phyloP scores from a whole-genome alignment of 2,113 vertebrate genomes.

The Pelusios castaneus region DNA sequence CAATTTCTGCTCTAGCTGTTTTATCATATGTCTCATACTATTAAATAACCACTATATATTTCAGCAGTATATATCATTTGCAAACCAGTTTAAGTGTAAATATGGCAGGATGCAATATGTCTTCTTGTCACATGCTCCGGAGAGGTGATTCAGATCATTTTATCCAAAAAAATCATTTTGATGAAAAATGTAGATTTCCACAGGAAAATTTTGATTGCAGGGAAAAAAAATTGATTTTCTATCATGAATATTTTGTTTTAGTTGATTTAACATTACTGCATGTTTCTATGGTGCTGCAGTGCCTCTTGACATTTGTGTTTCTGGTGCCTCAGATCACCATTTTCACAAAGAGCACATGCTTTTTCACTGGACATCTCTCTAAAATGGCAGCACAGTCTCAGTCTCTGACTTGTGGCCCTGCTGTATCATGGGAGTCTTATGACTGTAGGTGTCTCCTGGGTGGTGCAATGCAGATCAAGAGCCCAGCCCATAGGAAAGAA shows the following conservation, averaged over 20 bases:
- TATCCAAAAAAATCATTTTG: accelerated
- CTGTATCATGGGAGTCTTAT: not conserved
- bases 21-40: not conserved
- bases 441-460: not conserved
- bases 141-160: not conserved
- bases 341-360: not conserved
- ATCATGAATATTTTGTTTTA: not conserved
- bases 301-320: not conserved
- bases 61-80: not conserved
- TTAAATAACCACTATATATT: not conserved
- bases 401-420: not conserved
- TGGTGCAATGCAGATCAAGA: not conserved
- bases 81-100: not conserved
- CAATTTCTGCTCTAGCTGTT: not conserved
- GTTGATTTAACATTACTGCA: not conserved
- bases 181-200: not conserved
- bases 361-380: not conserved
- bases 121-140: not conserved
- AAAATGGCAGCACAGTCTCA: not conserved
- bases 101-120: not conserved
- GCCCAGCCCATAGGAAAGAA: not conserved
- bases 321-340: not conserved
- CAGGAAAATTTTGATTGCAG: accelerated
- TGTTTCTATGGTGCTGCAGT: not conserved
- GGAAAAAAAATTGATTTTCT: accelerated